Percentiles rank a stretch among this genome's conserved stretches.
These are phyloP conservation scores for Hyles vespertilio DNA, from an alignment of 1,140 invertebrate genomes.

Conservation along the genomic window DNA sequence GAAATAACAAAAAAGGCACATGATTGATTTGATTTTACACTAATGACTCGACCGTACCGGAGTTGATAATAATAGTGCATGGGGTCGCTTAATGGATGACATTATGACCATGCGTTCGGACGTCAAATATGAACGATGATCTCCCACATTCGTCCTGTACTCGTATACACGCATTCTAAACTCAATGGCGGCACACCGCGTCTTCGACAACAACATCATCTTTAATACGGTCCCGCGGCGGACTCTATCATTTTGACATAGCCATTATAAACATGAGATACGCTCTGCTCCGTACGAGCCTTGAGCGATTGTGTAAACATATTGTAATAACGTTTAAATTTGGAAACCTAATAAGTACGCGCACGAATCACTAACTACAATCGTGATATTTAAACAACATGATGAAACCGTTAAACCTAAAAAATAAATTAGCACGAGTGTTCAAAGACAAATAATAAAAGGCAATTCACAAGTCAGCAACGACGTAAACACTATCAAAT, in stretches of 20 bases:
- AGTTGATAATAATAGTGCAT: conserved; percentile 38
- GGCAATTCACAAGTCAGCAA: conserved; percentile 55
- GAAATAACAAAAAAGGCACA: conserved; percentile 25
- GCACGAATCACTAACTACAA: conserved; percentile 21
- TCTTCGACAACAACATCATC: conserved; percentile 19
- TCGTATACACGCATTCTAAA: conserved; percentile 21
- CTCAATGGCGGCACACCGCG: conserved; percentile 26
- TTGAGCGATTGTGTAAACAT: conserved; percentile 23
- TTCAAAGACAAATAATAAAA: conserved; percentile 60
- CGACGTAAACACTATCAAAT: conserved; percentile 64
- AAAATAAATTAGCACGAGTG: conserved; percentile 54
- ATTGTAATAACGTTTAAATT: conserved; percentile 21
- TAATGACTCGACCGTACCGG: conserved; percentile 37
- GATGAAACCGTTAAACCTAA: conserved; percentile 59
- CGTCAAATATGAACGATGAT: conserved; percentile 55
- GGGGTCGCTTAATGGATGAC: conserved; percentile 48
- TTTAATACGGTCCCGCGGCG: conserved; percentile 22
- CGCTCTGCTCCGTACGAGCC: conserved; percentile 6
- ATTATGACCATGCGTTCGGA: conserved; percentile 37
- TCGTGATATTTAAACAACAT: conserved; percentile 50
- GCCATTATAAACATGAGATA: conserved; percentile 11
- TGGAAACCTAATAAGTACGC: conserved; percentile 18
- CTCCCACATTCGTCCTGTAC: conserved; percentile 37
- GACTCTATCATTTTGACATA: conserved; percentile 23
- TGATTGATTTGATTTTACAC: conserved; percentile 45